Conservation (phyloP, 2,888 invertebrate species). For the Drosophila melanosoma region DNA sequence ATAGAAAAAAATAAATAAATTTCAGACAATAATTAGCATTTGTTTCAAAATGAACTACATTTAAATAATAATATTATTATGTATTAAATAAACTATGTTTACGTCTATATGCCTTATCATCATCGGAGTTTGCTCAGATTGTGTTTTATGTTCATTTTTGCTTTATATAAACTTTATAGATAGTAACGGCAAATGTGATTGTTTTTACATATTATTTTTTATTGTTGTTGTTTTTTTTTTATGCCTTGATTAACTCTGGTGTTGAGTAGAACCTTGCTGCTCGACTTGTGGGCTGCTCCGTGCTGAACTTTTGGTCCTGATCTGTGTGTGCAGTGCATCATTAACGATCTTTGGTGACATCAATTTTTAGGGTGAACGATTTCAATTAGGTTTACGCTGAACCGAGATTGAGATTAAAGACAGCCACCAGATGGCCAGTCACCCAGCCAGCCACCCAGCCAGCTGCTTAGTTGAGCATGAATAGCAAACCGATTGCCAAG, state of each 20-base stretch:
- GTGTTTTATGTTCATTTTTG: slow-evolving; percentile 2
- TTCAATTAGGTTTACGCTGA: slow-evolving; percentile 82
- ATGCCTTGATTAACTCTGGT: slow-evolving; percentile 39
- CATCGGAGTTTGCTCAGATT: slow-evolving; percentile 22
- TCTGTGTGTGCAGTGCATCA: slow-evolving; percentile 46
- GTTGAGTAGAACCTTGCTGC: slow-evolving; percentile 41
- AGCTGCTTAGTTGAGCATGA: slow-evolving; percentile 55
- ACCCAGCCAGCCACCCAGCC: slow-evolving; percentile 3
- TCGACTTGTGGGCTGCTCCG: slow-evolving; percentile 19
- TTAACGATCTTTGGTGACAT: slow-evolving; percentile 83
- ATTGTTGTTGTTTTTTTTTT: slow-evolving; percentile 26
- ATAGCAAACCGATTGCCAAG: slow-evolving; percentile 44
- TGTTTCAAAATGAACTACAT: slow-evolving; percentile 18
- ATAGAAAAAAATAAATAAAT: slow-evolving; percentile 32
- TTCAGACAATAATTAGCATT: slow-evolving; percentile 32
- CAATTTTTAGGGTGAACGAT: slow-evolving; percentile 84
- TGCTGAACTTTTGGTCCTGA: slow-evolving; percentile 82
- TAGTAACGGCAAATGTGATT: slow-evolving; percentile 45
- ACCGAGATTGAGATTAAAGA: slow-evolving; percentile 72
- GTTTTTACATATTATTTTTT: slow-evolving; percentile 6
- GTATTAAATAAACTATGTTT: background rate
- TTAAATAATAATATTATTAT: slow-evolving; percentile 1
- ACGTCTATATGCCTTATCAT: slow-evolving; percentile 29
- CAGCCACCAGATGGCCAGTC: slow-evolving; percentile 21
- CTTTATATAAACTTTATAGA: slow-evolving; percentile 39